A percentile compares a stretch with the other conserved stretches of the same genome.
These are phyloP conservation scores for Caenorhabditis imperialis DNA, from an alignment of 2,888 invertebrate genomes.

Conservation along the genomic window DNA sequence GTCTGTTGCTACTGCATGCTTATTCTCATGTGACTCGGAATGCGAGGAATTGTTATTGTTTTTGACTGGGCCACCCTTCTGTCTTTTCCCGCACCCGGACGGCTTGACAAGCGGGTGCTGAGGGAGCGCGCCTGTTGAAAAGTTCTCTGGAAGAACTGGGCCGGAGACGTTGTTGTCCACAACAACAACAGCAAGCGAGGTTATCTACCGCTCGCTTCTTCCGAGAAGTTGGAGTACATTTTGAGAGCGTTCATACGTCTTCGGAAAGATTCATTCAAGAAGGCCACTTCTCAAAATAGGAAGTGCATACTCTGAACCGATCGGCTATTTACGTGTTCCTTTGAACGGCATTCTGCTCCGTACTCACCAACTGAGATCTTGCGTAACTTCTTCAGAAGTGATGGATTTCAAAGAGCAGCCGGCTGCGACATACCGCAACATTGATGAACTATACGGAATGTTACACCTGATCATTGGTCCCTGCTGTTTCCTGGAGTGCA, in stretches of 20 bases:
- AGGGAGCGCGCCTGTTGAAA: slow-evolving; percentile 10
- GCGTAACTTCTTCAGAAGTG: slow-evolving; percentile 6
- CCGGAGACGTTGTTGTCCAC: too few relatives aligned
- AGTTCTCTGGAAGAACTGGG: too few relatives aligned
- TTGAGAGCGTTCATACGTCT: slow-evolving; percentile 5
- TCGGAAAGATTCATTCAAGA: slow-evolving; percentile 2
- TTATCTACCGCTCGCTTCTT: not conserved
- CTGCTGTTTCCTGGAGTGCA: not conserved
- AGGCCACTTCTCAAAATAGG: slow-evolving; percentile 1
- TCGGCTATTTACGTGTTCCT: slow-evolving; percentile 2
- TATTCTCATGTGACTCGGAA: slow-evolving; percentile 51
- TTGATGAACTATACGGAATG: slow-evolving; percentile 31
- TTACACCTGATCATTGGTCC: slow-evolving; percentile 49
- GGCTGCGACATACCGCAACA: slow-evolving; percentile 20
- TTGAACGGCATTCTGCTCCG: too few relatives aligned
- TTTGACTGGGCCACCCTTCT: slow-evolving; percentile 39
- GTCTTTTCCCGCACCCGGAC: slow-evolving; percentile 24
- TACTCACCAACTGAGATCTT: not conserved
- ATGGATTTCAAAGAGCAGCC: slow-evolving; percentile 43
- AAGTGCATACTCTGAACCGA: slow-evolving; percentile 8
- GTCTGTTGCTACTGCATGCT: slow-evolving; percentile 35
- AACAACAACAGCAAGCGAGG: too few relatives aligned
- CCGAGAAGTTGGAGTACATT: not conserved
- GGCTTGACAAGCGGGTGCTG: slow-evolving; percentile 24
- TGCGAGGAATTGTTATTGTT: slow-evolving; percentile 49